Evolutionary conservation across 2,113 vertebrate genomes (phyloP).

Genomic region (Gila orcuttii): DNA sequence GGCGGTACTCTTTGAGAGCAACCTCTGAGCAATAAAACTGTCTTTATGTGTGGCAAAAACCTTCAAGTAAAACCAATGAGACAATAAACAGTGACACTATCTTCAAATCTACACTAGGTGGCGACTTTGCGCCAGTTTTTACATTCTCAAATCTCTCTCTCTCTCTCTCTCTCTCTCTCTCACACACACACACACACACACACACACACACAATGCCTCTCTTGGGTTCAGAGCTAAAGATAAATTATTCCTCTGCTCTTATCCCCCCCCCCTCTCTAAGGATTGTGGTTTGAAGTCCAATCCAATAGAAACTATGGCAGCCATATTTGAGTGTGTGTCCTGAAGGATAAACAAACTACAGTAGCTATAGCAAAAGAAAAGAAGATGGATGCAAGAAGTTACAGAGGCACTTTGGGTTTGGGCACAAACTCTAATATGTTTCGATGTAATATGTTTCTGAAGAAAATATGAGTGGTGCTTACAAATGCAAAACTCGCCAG

Average conservation of each 20-base stretch:
- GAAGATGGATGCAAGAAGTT: not conserved
- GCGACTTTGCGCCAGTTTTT: not conserved
- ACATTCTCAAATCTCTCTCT: not conserved
- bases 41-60: not conserved
- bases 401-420: not conserved
- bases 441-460: not conserved
- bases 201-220: not conserved
- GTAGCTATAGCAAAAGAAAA: not conserved
- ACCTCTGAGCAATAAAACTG: too few species aligned
- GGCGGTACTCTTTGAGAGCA: not conserved
- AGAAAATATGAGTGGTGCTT: not conserved
- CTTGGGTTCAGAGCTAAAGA: slow-evolving; percentile 1
- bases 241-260: slow-evolving; percentile 23
- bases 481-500: not conserved
- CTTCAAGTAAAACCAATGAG: not conserved
- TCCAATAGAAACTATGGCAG: slow-evolving; percentile 25
- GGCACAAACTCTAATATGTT: not conserved
- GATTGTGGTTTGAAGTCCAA: slow-evolving; percentile 28
- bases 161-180: not conserved
- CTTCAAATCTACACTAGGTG: not conserved
- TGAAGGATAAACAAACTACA: slow-evolving; percentile 34
- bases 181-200: not conserved
- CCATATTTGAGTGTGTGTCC: slow-evolving; percentile 29
- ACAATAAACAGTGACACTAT: not conserved
- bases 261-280: not conserved